Percentiles rank a stretch among this genome's conserved stretches.
phyloP scores from a whole-genome alignment of 2,888 invertebrate genomes.

The Stenoptilia bipunctidactyla region DNA sequence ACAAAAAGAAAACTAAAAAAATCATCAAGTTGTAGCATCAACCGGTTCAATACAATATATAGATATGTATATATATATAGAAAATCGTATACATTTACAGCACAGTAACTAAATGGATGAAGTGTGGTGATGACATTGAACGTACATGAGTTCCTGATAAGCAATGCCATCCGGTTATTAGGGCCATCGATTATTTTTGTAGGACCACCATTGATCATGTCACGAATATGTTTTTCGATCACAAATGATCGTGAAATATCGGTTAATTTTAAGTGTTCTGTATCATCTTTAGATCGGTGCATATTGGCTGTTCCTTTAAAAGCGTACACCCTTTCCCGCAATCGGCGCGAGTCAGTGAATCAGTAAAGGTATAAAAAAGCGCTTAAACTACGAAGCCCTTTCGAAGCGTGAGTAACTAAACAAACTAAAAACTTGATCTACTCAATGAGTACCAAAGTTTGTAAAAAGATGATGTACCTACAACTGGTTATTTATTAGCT shows the following conservation, averaged over 20 bases:
- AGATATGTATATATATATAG: conserved; percentile 33
- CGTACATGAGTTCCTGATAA: conserved; percentile 38
- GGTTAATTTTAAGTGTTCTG: too few relatives aligned
- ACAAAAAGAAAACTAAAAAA: conserved; percentile 56
- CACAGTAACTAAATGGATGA: conserved; percentile 58
- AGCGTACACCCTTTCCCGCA: too few relatives aligned
- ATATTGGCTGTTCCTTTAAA: too few relatives aligned
- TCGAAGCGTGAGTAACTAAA: not conserved
- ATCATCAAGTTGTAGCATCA: conserved; percentile 64
- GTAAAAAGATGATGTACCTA: not conserved
- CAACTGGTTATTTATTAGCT: not conserved
- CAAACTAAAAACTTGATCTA: not conserved
- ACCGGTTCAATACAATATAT: conserved; percentile 54
- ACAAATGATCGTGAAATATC: too few relatives aligned
- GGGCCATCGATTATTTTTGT: not conserved
- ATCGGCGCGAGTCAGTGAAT: too few relatives aligned
- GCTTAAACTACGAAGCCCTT: not conserved
- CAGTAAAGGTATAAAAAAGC: not conserved
- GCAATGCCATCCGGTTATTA: conserved; percentile 26
- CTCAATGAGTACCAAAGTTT: not conserved
- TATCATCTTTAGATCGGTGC: too few relatives aligned
- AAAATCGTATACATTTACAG: conserved; percentile 63
- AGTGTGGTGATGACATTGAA: conserved; percentile 43
- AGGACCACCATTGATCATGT: not conserved
- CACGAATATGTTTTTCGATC: too few relatives aligned